These are phyloP conservation scores for Tuberolachnus salignus DNA, from an alignment of 2,888 invertebrate species.

Conservation along the genomic window DNA sequence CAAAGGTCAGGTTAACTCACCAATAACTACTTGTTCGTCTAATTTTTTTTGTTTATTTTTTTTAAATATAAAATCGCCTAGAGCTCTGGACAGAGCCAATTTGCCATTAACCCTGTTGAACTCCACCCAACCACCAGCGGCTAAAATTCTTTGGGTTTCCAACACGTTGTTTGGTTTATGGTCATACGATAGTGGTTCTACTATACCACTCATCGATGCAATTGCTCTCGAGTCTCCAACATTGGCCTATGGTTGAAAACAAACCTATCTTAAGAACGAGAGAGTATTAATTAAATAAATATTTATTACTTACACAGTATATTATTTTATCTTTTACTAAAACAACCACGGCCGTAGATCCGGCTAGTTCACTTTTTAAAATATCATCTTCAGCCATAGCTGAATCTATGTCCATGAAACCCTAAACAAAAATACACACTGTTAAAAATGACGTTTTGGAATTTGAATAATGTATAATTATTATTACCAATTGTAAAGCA, in stretches of 20 bases:
- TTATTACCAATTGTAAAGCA: conserved; percentile 78
- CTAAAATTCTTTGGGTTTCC: conserved; percentile 85
- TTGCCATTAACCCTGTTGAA: conserved; percentile 98
- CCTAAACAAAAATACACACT: conserved; percentile 64
- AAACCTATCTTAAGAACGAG: neutral
- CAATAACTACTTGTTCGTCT: conserved; percentile 96
- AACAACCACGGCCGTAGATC: conserved; percentile 89
- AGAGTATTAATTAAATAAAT: neutral
- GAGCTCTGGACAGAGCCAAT: conserved; percentile 90
- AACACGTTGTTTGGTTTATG: conserved; percentile 93
- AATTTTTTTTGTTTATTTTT: conserved; percentile 82
- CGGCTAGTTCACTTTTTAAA: conserved; percentile 90
- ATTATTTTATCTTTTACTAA: conserved; percentile 82
- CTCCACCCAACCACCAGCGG: conserved; percentile 97
- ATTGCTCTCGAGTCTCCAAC: conserved; percentile 97
- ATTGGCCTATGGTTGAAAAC: conserved; percentile 71
- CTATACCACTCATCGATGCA: conserved; percentile 81
- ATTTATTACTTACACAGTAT: conserved; percentile 74
- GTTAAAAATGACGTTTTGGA: neutral
- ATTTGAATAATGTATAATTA: neutral
- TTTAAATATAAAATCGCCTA: conserved; percentile 98
- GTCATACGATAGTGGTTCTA: conserved; percentile 81
- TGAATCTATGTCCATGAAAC: conserved; percentile 89
- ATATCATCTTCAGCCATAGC: conserved; percentile 89
- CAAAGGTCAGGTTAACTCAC: conserved; percentile 67